phyloP scores from a whole-genome alignment of 2,888 invertebrate species.

The Slavum lentiscoides region DNA sequence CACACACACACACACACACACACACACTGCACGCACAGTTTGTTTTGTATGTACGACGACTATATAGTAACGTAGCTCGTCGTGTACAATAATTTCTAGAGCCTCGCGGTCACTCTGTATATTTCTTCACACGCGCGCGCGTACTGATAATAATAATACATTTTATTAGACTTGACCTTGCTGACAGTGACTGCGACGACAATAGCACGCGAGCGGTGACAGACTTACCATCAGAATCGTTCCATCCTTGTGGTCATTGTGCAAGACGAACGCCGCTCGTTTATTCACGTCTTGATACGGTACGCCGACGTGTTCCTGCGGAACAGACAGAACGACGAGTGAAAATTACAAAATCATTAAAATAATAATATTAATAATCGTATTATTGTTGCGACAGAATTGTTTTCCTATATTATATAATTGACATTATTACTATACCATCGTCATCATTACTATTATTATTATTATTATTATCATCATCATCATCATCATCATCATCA shows the following conservation, averaged over 20 bases:
- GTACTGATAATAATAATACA: neutral
- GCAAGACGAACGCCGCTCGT: constrained; percentile 83
- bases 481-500: too few species aligned
- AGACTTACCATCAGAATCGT: constrained; percentile 81
- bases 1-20: too few species aligned
- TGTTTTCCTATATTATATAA: too few species aligned
- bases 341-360: neutral
- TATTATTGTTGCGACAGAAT: too few species aligned
- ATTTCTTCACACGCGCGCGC: neutral
- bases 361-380: neutral
- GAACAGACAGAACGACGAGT: neutral
- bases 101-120: neutral
- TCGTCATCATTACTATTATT: too few species aligned
- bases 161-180: constrained; percentile 44
- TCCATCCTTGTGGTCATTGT: constrained; percentile 77
- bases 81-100: too few species aligned
- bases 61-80: too few species aligned
- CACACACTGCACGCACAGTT: too few species aligned
- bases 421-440: too few species aligned
- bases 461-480: too few species aligned
- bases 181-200: neutral
- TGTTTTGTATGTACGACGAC: too few species aligned
- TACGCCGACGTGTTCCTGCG: constrained; percentile 77
- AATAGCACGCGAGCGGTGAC: too few species aligned
- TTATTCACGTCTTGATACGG: constrained; percentile 85